Percentiles rank a stretch among this genome's conserved stretches.
Evolutionary conservation across 2,797 vertebrate species (phyloP).

Genomic region (Myiothlypis chrysogaster): DNA sequence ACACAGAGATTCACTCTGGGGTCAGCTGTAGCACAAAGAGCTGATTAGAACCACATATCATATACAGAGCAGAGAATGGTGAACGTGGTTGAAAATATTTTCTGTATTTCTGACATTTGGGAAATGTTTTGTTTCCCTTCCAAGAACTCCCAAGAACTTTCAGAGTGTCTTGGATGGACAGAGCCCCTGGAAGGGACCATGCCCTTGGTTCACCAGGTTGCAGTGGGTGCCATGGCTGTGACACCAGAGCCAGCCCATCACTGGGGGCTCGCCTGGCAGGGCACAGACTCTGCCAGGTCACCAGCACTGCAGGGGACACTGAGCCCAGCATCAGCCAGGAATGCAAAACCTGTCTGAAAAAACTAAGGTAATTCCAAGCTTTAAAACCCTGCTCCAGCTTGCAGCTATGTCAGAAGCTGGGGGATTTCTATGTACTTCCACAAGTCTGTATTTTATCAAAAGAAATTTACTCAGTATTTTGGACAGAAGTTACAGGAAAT

Average conservation of each 20-base stretch:
- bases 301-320: neutral
- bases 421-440: neutral
- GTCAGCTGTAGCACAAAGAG: neutral
- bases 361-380: neutral
- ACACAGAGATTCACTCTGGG: neutral
- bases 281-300: neutral
- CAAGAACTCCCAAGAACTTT: neutral
- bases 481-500: conserved; percentile 46
- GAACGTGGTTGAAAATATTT: neutral
- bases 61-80: neutral
- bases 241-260: neutral
- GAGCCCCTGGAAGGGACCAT: neutral
- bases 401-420: neutral
- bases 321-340: neutral
- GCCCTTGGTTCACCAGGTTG: neutral
- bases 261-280: fast-evolving
- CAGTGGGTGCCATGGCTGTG: fast-evolving
- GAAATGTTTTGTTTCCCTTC: neutral
- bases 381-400: neutral
- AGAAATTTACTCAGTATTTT: conserved; percentile 32
- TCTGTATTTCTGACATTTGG: neutral
- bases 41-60: neutral
- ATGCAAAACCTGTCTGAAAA: neutral
- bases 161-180: neutral
- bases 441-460: conserved; percentile 34